phyloP scores from a whole-genome alignment of 2,113 vertebrate species.

The Struthidea cinerea region DNA sequence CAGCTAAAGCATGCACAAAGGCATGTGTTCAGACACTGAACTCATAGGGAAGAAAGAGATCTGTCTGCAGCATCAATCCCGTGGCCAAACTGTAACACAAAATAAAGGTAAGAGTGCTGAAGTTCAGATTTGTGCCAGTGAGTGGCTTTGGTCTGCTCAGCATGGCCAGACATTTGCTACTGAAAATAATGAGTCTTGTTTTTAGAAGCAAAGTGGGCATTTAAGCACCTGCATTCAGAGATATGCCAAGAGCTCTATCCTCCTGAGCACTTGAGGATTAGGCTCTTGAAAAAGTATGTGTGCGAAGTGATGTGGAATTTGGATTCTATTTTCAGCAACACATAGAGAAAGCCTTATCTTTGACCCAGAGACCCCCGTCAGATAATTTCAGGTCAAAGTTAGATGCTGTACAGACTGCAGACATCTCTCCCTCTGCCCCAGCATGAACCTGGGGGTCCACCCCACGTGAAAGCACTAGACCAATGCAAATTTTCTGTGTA shows the following conservation, averaged over 20 bases:
- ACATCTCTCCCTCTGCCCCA: background rate
- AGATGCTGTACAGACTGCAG: background rate
- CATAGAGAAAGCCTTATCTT: background rate
- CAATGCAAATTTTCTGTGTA: background rate
- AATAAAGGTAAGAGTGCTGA: background rate
- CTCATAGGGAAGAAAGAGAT: background rate
- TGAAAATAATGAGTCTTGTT: background rate
- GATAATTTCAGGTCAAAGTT: background rate
- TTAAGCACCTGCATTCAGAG: background rate
- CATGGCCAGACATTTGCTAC: background rate
- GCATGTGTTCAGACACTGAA: background rate
- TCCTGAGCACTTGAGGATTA: background rate
- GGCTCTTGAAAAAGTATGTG: background rate
- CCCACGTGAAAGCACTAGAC: background rate
- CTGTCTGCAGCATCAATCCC: background rate
- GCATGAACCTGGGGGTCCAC: background rate
- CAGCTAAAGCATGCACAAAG: background rate
- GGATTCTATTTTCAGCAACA: background rate
- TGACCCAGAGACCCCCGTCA: background rate
- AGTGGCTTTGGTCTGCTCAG: background rate
- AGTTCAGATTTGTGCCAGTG: background rate
- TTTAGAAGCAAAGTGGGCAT: background rate
- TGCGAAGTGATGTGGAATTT: background rate
- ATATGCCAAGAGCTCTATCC: background rate
- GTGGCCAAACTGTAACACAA: rapidly evolving